A percentile compares a stretch with the other conserved stretches of the same genome.
These are phyloP conservation scores for Passer montanus DNA, from an alignment of 2,113 vertebrate species.

Conservation along the genomic window DNA sequence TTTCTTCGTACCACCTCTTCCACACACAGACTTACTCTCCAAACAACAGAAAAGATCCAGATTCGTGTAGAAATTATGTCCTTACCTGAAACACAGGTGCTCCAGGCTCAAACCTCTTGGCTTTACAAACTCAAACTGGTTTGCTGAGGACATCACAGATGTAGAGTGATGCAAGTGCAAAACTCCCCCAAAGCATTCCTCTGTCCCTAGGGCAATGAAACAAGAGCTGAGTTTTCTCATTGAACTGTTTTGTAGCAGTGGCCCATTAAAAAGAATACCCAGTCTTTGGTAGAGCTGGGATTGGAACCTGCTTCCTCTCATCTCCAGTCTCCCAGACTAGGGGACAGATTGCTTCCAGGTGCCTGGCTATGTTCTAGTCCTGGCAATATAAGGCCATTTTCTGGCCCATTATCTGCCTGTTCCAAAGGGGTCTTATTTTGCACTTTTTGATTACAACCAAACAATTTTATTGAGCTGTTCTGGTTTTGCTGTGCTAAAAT, in stretches of 20 bases:
- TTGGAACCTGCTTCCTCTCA: not conserved
- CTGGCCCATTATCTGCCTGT: not conserved
- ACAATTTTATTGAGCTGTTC: slow-evolving; percentile 4
- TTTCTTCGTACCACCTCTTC: no score
- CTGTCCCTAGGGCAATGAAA: not conserved
- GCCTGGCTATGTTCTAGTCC: not conserved
- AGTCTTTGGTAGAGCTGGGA: not conserved
- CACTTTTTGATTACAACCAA: not conserved
- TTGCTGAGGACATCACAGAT: not conserved
- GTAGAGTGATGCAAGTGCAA: not conserved
- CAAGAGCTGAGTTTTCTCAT: not conserved
- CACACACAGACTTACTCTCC: not conserved
- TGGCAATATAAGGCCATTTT: not conserved
- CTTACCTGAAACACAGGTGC: not conserved
- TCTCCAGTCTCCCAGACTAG: not conserved
- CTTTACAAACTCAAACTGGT: not conserved
- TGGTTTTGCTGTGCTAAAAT: slow-evolving; percentile 11
- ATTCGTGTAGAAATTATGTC: not conserved
- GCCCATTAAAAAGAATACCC: not conserved
- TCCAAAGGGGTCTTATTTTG: not conserved
- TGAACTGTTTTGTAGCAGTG: not conserved
- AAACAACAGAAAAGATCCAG: not conserved
- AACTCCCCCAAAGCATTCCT: not conserved
- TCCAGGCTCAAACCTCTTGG: not conserved
- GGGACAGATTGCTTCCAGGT: not conserved